phyloP scores from a whole-genome alignment of 2,797 vertebrate genomes.

The Perodicticus potto region DNA sequence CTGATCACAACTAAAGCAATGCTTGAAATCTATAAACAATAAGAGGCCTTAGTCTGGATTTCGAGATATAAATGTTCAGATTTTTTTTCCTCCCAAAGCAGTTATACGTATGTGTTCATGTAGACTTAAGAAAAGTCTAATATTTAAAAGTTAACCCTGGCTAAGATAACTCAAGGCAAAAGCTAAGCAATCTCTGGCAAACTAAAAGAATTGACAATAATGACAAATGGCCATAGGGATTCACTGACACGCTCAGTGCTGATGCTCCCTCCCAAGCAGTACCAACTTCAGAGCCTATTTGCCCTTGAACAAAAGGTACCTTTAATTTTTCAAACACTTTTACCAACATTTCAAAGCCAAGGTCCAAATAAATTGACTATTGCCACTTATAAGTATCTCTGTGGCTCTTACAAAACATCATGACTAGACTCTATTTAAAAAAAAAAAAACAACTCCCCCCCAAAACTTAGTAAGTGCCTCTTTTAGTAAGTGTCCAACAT shows the following conservation, averaged over 20 bases:
- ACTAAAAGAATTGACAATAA: too few relatives aligned
- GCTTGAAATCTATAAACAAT: background rate
- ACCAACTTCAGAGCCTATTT: background rate
- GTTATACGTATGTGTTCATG: background rate
- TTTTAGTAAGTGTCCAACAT: background rate
- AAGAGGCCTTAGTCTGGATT: background rate
- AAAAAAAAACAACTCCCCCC: background rate
- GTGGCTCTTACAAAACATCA: constrained; percentile 35
- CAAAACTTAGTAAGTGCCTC: background rate
- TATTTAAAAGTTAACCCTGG: too few relatives aligned
- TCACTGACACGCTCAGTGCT: background rate
- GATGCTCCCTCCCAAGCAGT: background rate
- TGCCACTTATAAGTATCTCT: background rate
- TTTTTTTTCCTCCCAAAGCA: background rate
- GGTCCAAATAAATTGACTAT: constrained; percentile 47
- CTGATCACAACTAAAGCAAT: background rate
- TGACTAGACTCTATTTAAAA: background rate
- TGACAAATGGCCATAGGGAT: background rate
- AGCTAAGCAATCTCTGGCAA: too few relatives aligned
- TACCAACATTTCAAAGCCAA: constrained; percentile 45
- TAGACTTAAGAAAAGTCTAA: background rate
- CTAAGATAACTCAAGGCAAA: too few relatives aligned
- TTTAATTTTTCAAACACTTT: constrained; percentile 30
- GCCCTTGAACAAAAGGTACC: constrained; percentile 10
- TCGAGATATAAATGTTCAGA: background rate